Conservation (phyloP, 2,888 invertebrate species). For the Aleiodes testaceus region DNA sequence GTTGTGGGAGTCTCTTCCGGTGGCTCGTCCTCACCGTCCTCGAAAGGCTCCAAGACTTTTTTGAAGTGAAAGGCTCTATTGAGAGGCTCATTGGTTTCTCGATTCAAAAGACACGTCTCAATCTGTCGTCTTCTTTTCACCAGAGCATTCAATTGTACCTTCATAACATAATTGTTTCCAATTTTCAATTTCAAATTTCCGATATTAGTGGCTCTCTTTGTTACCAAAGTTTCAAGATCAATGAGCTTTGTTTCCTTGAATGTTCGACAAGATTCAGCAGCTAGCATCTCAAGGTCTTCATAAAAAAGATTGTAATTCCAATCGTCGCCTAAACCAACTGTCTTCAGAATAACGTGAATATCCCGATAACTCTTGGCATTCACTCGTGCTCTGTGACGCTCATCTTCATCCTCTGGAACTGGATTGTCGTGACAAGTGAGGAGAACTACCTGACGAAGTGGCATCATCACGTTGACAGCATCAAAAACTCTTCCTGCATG, state of each 20-base stretch:
- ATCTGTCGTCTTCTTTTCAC: neutral
- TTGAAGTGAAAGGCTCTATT: conserved; percentile 14
- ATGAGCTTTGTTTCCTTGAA: neutral
- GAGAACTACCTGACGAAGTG: conserved; percentile 11
- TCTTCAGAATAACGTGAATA: conserved; percentile 12
- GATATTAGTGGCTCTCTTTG: neutral
- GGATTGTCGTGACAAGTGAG: conserved; percentile 42
- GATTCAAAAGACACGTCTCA: neutral
- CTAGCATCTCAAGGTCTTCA: conserved; percentile 36
- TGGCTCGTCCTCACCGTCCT: conserved; percentile 2
- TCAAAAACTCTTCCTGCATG: conserved; percentile 31
- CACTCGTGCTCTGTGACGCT: conserved; percentile 6
- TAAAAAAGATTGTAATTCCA: conserved; percentile 34
- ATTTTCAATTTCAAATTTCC: conserved; percentile 24
- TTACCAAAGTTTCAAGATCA: conserved; percentile 27
- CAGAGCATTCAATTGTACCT: conserved; percentile 26
- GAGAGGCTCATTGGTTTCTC: conserved; percentile 36
- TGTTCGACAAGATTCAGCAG: neutral
- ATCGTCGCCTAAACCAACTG: conserved; percentile 27
- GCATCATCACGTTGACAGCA: conserved; percentile 12
- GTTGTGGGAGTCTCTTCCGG: neutral
- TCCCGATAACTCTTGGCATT: conserved; percentile 26
- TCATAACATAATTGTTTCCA: neutral
- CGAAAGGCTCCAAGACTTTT: neutral
- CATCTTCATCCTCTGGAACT: neutral